These are phyloP conservation scores for Tauraco erythrolophus DNA, from an alignment of 2,113 vertebrate genomes.

Conservation along the genomic window DNA sequence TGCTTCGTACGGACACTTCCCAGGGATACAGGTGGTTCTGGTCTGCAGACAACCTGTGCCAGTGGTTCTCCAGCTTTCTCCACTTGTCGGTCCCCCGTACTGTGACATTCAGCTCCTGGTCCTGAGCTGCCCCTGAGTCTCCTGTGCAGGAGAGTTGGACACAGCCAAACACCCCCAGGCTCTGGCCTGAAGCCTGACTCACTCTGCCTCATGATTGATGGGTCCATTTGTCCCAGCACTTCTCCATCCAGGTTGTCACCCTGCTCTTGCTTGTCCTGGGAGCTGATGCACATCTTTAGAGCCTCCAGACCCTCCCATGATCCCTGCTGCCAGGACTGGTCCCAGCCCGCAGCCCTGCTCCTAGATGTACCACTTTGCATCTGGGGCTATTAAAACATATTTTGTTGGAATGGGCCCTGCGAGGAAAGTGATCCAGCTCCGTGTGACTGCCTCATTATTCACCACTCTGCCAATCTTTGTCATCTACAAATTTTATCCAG, in stretches of 20 bases:
- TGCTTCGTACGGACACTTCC: fast-evolving
- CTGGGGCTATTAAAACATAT: background rate
- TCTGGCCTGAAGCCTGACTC: background rate
- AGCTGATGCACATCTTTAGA: background rate
- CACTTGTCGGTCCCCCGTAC: fast-evolving
- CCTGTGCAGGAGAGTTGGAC: background rate
- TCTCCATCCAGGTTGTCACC: background rate
- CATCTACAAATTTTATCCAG: background rate
- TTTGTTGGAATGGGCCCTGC: background rate
- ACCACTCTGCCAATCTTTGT: slow-evolving; percentile 35
- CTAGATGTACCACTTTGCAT: background rate
- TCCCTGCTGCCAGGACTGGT: background rate
- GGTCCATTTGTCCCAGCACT: background rate
- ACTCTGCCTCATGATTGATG: background rate
- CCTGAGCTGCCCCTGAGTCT: background rate
- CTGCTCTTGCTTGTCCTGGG: background rate
- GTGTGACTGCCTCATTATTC: slow-evolving; percentile 16
- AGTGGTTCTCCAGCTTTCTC: background rate
- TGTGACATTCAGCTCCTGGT: background rate
- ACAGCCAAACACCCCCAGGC: background rate
- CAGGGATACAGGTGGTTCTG: background rate
- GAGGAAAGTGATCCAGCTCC: background rate
- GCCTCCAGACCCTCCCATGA: background rate
- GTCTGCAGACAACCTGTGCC: background rate
- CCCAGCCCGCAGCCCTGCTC: background rate